Conservation (phyloP, 2,888 invertebrate species). For the Scelioninae gen. 1 region DNA sequence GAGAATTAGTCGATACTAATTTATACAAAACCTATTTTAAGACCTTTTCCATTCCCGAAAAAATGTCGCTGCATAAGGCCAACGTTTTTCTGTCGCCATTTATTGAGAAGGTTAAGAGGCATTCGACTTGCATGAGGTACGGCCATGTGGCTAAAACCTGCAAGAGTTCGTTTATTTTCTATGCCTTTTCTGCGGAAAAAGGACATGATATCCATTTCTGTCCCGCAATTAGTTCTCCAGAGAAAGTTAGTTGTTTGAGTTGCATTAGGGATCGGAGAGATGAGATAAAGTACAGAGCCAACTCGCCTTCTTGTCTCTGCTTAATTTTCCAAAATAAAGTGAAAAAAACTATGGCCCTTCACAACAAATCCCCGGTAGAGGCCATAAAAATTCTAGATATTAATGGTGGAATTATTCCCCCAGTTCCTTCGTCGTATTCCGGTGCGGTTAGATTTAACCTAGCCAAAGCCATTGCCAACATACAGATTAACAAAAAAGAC, state of each 20-base stretch:
- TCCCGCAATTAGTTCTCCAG: no score
- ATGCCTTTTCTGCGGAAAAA: conserved; percentile 6
- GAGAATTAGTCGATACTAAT: no score
- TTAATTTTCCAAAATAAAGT: background rate
- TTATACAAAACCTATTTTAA: conserved; percentile 19
- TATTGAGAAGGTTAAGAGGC: conserved; percentile 23
- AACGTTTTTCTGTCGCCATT: background rate
- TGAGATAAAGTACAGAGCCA: background rate
- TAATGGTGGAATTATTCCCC: background rate
- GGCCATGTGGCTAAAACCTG: conserved; percentile 20
- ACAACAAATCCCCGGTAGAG: conserved; percentile 1
- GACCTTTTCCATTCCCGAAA: no score
- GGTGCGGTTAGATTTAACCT: no score
- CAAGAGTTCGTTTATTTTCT: conserved; percentile 1
- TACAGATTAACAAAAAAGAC: no score
- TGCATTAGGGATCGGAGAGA: background rate
- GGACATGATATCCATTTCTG: no score
- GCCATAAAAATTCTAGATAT: background rate
- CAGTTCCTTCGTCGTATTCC: background rate
- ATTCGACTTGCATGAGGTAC: conserved; percentile 14
- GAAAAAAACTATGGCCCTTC: conserved; percentile 1
- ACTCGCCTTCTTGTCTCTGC: background rate
- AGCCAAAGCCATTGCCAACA: no score
- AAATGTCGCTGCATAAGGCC: conserved; percentile 5
- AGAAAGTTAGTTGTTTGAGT: no score